phyloP scores from a whole-genome alignment of 2,113 vertebrate genomes.

The Macrotis lagotis region DNA sequence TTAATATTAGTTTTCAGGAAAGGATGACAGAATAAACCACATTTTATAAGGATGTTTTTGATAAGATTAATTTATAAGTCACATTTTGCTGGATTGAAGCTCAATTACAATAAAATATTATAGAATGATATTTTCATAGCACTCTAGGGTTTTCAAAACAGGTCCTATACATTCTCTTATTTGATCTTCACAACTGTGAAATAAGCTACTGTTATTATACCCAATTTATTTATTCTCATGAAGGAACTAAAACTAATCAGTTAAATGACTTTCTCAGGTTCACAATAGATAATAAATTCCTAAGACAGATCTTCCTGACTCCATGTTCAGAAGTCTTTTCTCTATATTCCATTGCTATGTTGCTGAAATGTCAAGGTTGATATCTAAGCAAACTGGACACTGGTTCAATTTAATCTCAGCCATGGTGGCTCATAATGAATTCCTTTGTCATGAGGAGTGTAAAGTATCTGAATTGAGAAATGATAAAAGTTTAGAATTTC shows the following conservation, averaged over 20 bases:
- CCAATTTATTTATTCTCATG: background rate
- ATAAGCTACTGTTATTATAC: background rate
- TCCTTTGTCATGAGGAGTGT: conserved; percentile 9
- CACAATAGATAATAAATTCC: background rate
- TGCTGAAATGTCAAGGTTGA: background rate
- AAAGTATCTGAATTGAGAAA: conserved; percentile 19
- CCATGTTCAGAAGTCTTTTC: background rate
- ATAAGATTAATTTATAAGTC: background rate
- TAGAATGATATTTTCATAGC: background rate
- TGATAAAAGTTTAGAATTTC: background rate
- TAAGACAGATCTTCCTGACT: background rate
- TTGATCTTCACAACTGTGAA: background rate
- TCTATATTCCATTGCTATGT: background rate
- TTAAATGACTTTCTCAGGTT: background rate
- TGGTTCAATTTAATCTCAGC: background rate
- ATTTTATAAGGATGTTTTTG: background rate
- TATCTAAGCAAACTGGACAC: background rate
- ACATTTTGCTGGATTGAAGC: background rate
- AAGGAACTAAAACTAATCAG: background rate
- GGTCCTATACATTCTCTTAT: background rate
- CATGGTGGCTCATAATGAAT: background rate
- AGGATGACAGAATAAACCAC: background rate
- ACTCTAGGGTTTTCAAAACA: background rate
- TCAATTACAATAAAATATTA: background rate
- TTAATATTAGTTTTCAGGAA: background rate